These are phyloP conservation scores for Brachionus plicatilis DNA, from an alignment of 1,140 invertebrate species.

Conservation along the genomic window DNA sequence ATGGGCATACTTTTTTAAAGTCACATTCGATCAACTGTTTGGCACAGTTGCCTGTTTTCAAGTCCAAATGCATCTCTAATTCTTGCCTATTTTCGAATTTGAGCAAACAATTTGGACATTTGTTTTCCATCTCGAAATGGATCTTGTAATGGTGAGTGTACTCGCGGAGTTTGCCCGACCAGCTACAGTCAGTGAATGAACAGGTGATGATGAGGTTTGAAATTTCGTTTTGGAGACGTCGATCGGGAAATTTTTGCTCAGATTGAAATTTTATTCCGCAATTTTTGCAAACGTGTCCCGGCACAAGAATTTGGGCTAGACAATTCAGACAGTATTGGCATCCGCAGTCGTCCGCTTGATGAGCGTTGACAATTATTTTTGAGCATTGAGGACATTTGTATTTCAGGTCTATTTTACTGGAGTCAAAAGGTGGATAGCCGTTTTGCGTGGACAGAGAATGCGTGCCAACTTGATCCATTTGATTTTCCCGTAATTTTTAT, in stretches of 20 bases:
- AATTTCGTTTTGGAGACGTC: not conserved
- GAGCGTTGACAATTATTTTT: not conserved
- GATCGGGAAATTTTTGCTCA: not conserved
- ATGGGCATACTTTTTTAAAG: not conserved
- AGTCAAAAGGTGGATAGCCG: not conserved
- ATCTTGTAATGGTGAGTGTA: not conserved
- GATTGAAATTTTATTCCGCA: not conserved
- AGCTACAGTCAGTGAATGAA: not conserved
- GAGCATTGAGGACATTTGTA: not conserved
- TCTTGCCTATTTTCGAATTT: not conserved
- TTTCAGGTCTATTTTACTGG: not conserved
- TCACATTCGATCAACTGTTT: not conserved
- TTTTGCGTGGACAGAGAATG: not conserved
- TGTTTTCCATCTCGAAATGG: not conserved
- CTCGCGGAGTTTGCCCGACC: not conserved
- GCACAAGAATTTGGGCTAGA: not conserved
- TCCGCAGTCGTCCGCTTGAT: slow-evolving; percentile 11
- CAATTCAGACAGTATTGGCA: not conserved
- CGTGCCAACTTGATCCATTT: not conserved
- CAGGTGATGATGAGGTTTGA: not conserved
- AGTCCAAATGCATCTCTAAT: not conserved
- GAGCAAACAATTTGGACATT: not conserved
- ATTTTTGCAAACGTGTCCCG: not conserved
- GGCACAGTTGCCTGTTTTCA: not conserved
- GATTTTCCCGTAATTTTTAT: not conserved